These are phyloP conservation scores for Chunga burmeisteri DNA, from an alignment of 2,113 vertebrate species.

Conservation along the genomic window DNA sequence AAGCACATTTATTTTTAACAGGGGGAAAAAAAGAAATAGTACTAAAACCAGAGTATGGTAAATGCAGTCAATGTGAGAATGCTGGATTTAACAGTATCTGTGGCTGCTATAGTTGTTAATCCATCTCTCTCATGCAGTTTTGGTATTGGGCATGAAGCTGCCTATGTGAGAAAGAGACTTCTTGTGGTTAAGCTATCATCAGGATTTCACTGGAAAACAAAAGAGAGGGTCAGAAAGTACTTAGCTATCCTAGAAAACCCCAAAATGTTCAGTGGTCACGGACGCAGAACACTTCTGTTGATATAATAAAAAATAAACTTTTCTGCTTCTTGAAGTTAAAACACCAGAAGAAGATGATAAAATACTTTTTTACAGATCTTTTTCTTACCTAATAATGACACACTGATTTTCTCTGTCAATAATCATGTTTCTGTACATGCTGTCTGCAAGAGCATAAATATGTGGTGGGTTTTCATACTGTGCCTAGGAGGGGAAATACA, in stretches of 20 bases:
- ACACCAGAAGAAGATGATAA: background rate
- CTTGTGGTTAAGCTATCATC: background rate
- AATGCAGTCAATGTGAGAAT: background rate
- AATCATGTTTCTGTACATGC: slow-evolving; percentile 99
- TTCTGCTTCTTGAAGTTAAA: background rate
- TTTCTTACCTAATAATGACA: slow-evolving; percentile 95
- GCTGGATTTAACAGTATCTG: background rate
- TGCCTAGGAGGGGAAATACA: slow-evolving; percentile 75
- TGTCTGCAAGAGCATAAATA: slow-evolving; percentile 96
- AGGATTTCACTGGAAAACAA: background rate
- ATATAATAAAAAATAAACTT: background rate
- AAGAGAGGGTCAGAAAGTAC: background rate
- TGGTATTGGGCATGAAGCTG: background rate
- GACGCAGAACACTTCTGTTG: background rate
- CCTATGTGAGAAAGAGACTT: background rate
- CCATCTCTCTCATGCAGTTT: background rate
- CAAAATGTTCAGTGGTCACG: background rate
- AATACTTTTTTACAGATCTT: background rate
- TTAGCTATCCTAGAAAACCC: background rate
- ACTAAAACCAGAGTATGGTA: background rate
- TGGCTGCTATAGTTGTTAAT: background rate
- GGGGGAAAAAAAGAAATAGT: background rate
- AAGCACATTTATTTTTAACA: background rate
- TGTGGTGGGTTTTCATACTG: slow-evolving; percentile 98
- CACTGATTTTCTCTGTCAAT: slow-evolving; percentile 98